Conservation (phyloP, 1,140 invertebrate genomes). For the Penaeus chinensis region DNA sequence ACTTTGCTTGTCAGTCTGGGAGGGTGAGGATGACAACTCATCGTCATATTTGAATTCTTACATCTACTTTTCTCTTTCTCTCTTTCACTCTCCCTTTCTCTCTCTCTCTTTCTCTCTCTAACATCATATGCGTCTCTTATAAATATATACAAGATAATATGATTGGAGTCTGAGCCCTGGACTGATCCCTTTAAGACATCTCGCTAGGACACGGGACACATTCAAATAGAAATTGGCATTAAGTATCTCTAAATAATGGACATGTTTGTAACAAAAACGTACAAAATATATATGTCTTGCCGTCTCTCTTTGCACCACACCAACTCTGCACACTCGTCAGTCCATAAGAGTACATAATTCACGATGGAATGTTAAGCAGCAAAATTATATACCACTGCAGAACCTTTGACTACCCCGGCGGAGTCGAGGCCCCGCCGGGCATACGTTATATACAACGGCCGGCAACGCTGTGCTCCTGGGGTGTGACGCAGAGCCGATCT, state of each 20-base stretch:
- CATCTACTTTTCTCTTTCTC: no score
- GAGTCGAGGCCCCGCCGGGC: slow-evolving; percentile 42
- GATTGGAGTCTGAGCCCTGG: background rate
- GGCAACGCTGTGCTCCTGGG: slow-evolving; percentile 35
- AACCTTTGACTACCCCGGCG: slow-evolving; percentile 44
- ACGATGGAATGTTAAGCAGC: slow-evolving; percentile 59
- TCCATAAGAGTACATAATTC: slow-evolving; percentile 50
- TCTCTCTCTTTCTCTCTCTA: no score
- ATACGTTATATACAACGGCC: slow-evolving; percentile 51
- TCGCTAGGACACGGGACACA: slow-evolving; percentile 41
- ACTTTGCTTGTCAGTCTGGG: no score
- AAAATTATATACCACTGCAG: slow-evolving; percentile 58
- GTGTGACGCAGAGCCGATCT: slow-evolving; percentile 13
- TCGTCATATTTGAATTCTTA: no score
- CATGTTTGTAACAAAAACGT: slow-evolving; percentile 60
- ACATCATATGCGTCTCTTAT: no score
- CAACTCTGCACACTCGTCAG: slow-evolving; percentile 50
- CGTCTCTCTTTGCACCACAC: slow-evolving; percentile 45
- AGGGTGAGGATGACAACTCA: no score
- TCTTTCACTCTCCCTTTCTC: no score
- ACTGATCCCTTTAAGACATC: slow-evolving; percentile 26
- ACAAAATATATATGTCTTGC: slow-evolving; percentile 61
- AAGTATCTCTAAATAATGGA: slow-evolving; percentile 57
- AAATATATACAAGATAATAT: no score
- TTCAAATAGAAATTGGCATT: slow-evolving; percentile 49